Conservation (phyloP, 2,888 invertebrate genomes). For the Norana najaformis region DNA sequence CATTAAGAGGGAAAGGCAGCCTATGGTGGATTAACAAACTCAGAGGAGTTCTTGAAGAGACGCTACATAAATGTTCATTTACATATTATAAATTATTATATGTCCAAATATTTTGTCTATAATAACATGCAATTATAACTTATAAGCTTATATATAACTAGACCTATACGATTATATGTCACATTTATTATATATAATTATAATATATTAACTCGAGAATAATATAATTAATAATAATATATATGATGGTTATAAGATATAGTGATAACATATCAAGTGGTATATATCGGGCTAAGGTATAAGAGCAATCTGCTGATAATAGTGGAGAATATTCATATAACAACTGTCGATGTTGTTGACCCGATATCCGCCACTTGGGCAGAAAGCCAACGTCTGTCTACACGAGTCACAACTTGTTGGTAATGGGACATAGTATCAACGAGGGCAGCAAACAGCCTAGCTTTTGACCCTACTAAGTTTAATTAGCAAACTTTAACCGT, state of each 20-base stretch:
- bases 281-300: background rate
- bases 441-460: background rate
- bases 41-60: no score
- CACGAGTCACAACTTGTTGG: background rate
- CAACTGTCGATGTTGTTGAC: background rate
- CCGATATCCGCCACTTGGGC: background rate
- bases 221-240: background rate
- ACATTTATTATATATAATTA: no score
- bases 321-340: background rate
- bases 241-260: background rate
- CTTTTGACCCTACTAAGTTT: background rate
- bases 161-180: no score
- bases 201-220: no score
- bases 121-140: no score
- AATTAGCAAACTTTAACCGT: background rate
- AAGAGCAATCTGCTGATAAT: background rate
- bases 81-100: no score
- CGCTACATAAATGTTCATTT: no score
- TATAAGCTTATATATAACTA: no score
- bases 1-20: no score
- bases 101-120: no score
- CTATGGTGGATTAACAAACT: no score
- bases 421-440: background rate
- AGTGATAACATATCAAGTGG: background rate
- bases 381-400: background rate